Base-by-base conservation (phyloP, 2,113 vertebrate species). In the Corythornis vintsioides region DNA sequence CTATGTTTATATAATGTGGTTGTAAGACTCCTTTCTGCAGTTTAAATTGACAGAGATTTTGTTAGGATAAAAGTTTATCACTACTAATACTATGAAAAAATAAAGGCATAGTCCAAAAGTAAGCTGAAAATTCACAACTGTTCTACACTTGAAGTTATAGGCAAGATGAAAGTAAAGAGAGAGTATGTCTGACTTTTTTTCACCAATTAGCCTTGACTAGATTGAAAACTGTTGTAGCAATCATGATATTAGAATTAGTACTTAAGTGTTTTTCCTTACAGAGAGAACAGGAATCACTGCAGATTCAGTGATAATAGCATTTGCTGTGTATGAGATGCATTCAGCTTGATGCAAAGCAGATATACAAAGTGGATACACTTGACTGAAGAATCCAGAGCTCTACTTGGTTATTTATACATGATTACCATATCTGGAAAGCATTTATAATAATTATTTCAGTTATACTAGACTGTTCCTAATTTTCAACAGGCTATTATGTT, bases 291-390 rank as follows among this genome's bases (percentile, higher is more conserved):
- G 29, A 64, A 86, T 48, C 26, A 16, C 20, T 60, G 40, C 18
- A 65, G 57, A 67, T 12, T 15, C 21, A 56, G 14, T 1, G 7
- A 21, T 26, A 73, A 85, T 28, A 61, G 38, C 20, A 9, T 29
- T 25, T 56, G 24, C 48, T 78, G 53, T 52, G 43, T 86, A 19
- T 1, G 1, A 13, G 10, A 78, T 2, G 6, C 53, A 67, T 14
- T 15, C 48, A 42, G 28, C 50, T 53, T 72, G 48, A 86, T 38
- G 72, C n/a, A 92, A 95, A 94, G 24, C 53, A 80, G 55, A 86
- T 26, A 67, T 0, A 86, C 19, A 57, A 71, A 89, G 59, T 8
- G 6, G 21, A 76, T 63, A 65, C 5, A 63, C 16, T 55, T 56
- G 75, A 59, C 24, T 78, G 50, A 81, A 85, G 45, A 55, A 65